phyloP scores from a whole-genome alignment of 2,888 invertebrate species.

The Eilema sororculum region DNA sequence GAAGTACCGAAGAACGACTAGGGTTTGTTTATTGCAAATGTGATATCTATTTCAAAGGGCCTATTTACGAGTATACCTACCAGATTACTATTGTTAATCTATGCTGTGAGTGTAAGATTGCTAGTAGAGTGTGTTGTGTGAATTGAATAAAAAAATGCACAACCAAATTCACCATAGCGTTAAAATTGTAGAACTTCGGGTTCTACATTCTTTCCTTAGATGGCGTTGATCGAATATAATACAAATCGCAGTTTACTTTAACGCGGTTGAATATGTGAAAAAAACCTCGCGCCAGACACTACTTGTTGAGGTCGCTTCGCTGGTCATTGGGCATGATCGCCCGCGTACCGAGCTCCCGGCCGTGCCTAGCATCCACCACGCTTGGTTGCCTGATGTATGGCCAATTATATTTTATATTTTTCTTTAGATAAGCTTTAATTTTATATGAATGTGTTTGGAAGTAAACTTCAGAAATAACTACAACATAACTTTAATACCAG shows the following conservation, averaged over 20 bases:
- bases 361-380: constrained; percentile 41
- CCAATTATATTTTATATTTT: constrained; percentile 53
- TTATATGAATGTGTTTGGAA: constrained; percentile 31
- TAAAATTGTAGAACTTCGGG: background rate
- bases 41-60: no score
- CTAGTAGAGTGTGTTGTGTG: background rate
- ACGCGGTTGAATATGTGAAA: constrained; percentile 10
- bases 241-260: background rate
- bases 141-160: background rate
- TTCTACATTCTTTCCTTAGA: background rate
- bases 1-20: background rate
- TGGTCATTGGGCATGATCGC: constrained; percentile 16
- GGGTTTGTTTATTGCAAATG: background rate
- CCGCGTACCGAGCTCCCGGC: constrained; percentile 20
- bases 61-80: no score
- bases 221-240: background rate
- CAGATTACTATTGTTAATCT: background rate
- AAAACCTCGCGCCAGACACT: constrained; percentile 5
- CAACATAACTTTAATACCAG: constrained; percentile 30
- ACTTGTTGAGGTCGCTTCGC: constrained; percentile 4
- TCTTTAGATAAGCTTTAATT: constrained; percentile 44
- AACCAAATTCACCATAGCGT: background rate
- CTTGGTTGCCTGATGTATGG: constrained; percentile 49
- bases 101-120: background rate
- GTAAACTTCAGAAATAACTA: constrained; percentile 22